Percentiles rank a stretch among this genome's conserved stretches.
phyloP scores from a whole-genome alignment of 2,797 vertebrate species.

The Microctenopoma stevenorrisi region DNA sequence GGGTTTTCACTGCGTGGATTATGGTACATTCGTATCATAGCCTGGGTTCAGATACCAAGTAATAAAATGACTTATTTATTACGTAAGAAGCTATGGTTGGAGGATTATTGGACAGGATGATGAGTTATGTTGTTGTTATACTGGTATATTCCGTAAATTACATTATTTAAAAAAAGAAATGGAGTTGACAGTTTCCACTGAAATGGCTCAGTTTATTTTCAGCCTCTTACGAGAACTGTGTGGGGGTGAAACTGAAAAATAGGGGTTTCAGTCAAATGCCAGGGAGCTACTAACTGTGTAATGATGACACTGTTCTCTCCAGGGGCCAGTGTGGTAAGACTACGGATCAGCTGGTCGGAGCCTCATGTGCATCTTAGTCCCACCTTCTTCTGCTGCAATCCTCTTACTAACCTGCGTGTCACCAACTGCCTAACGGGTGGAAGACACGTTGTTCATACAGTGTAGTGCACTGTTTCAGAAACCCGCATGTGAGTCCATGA shows the following conservation, averaged over 20 bases:
- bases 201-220: background rate
- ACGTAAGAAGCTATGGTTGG: background rate
- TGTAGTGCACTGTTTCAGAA: slow-evolving; percentile 8
- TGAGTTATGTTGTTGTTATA: too few species aligned
- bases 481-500: slow-evolving; percentile 31
- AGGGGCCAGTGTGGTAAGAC: slow-evolving; percentile 28
- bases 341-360: slow-evolving; percentile 51
- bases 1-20: background rate
- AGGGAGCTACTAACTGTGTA: slow-evolving; percentile 22
- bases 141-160: background rate
- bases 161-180: slow-evolving; percentile 4
- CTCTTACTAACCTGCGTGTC: slow-evolving; percentile 63
- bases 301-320: slow-evolving; percentile 29
- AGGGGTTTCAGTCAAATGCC: slow-evolving; percentile 19
- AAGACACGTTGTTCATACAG: slow-evolving; percentile 42
- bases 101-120: too few species aligned
- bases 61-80: background rate
- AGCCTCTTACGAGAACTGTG: slow-evolving; percentile 15
- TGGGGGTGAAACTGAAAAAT: slow-evolving; percentile 32
- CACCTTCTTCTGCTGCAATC: slow-evolving; percentile 57
- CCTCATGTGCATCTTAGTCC: slow-evolving; percentile 40
- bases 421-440: slow-evolving; percentile 59
- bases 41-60: background rate
- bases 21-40: background rate
- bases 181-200: background rate